Conservation (phyloP, 2,888 invertebrate genomes). For the Morpho deidamia region DNA sequence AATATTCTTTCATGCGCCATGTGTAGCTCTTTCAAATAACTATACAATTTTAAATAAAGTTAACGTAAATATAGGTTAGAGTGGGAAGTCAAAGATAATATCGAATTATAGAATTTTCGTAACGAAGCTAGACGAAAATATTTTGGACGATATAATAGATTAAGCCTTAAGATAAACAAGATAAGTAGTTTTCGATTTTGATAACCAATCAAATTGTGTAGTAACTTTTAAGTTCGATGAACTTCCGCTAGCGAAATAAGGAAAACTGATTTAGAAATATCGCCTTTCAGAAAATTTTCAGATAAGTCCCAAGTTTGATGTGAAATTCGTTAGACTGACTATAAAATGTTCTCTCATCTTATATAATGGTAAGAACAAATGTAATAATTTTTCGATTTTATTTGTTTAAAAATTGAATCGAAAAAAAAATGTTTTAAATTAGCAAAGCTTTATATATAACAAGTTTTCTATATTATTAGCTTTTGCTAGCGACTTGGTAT, state of each 20-base stretch:
- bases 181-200: slow-evolving; percentile 51
- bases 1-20: no score
- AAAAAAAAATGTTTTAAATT: no score
- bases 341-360: slow-evolving; percentile 19
- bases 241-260: slow-evolving; percentile 62
- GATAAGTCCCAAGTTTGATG: slow-evolving; percentile 6
- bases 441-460: no score
- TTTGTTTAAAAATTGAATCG: no score
- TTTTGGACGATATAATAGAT: slow-evolving; percentile 31
- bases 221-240: slow-evolving; percentile 58
- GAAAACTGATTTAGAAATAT: slow-evolving; percentile 51
- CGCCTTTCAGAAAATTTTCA: slow-evolving; percentile 35
- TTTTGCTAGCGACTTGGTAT: no score
- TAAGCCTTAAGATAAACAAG: slow-evolving; percentile 35
- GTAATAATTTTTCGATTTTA: no score
- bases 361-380: slow-evolving; percentile 4
- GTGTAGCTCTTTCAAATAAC: no score
- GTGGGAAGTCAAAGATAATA: neutral
- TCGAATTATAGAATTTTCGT: slow-evolving; percentile 3
- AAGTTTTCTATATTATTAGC: no score
- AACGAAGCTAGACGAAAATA: slow-evolving; percentile 12
- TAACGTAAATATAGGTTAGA: no score
- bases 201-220: slow-evolving; percentile 52
- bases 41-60: no score
- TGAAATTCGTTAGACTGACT: no score